A percentile compares a stretch with the other conserved stretches of the same genome.
Evolutionary conservation across 2,888 invertebrate species (phyloP).

Genomic region (Panorpa germanica): DNA sequence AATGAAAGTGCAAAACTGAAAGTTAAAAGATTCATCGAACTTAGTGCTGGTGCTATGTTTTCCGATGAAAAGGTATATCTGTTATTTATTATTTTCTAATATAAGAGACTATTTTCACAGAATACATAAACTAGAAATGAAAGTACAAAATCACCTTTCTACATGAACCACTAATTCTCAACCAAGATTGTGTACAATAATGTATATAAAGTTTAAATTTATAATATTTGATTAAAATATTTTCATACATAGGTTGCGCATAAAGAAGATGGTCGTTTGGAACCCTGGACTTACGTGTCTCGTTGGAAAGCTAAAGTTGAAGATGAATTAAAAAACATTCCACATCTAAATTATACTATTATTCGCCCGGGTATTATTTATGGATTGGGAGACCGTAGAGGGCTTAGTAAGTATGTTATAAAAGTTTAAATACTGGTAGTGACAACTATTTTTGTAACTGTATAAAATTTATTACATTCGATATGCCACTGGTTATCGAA

Average conservation of each 20-base stretch:
- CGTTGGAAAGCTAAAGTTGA: slow-evolving; percentile 74
- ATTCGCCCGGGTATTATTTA: slow-evolving; percentile 74
- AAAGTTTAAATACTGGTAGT: slow-evolving; percentile 1
- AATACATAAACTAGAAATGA: slow-evolving; percentile 1
- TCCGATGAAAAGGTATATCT: slow-evolving; percentile 53
- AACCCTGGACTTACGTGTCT: slow-evolving; percentile 73
- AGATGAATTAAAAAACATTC: slow-evolving; percentile 45
- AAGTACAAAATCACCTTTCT: neutral
- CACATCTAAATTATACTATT: slow-evolving; percentile 52
- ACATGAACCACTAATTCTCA: slow-evolving; percentile 2
- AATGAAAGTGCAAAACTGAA: slow-evolving; percentile 48
- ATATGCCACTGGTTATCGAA: neutral
- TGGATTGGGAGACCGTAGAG: slow-evolving; percentile 64
- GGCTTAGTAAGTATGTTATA: slow-evolving; percentile 44
- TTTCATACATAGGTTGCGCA: too few species aligned
- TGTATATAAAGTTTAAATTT: slow-evolving; percentile 8
- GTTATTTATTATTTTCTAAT: neutral
- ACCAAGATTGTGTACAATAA: neutral
- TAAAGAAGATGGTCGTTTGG: slow-evolving; percentile 54
- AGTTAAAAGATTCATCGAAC: slow-evolving; percentile 57
- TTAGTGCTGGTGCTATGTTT: slow-evolving; percentile 68
- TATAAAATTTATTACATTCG: too few species aligned
- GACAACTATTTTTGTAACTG: too few species aligned
- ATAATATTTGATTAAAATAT: slow-evolving; percentile 10
- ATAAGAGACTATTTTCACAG: slow-evolving; percentile 8